Evolutionary conservation across 2,113 vertebrate species (phyloP).

Genomic region (Mionectes macconnelli): DNA sequence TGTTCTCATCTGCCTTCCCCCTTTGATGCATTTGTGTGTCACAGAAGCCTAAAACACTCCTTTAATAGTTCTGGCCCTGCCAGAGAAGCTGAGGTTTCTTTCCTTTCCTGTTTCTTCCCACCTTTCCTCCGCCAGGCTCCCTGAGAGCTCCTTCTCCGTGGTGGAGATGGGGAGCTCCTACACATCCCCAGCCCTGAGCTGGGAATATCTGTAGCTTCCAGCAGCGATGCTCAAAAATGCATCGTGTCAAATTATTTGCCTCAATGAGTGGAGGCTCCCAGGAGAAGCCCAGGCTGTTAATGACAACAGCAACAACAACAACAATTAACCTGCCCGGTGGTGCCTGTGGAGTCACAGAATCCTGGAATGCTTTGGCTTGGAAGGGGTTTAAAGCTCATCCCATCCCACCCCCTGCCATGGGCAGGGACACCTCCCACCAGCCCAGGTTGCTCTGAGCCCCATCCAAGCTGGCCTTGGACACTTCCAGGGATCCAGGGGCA

Average conservation of each 20-base stretch:
- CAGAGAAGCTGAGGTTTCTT: background rate
- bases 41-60: background rate
- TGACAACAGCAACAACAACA: background rate
- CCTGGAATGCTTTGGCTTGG: background rate
- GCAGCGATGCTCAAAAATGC: background rate
- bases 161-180: background rate
- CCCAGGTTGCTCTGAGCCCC: background rate
- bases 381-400: background rate
- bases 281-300: background rate
- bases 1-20: background rate
- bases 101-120: background rate
- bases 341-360: background rate
- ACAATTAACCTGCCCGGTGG: background rate
- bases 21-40: slow-evolving; percentile 32
- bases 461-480: background rate
- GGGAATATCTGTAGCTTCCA: background rate
- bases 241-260: background rate
- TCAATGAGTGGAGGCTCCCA: background rate
- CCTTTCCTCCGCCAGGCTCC: background rate
- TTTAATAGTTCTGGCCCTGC: background rate
- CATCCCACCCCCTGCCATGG: background rate
- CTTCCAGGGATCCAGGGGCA: background rate
- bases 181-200: background rate
- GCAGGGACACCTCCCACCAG: background rate
- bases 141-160: background rate